Conservation (phyloP, 1,140 invertebrate genomes). For the Diabrotica virgifera region DNA sequence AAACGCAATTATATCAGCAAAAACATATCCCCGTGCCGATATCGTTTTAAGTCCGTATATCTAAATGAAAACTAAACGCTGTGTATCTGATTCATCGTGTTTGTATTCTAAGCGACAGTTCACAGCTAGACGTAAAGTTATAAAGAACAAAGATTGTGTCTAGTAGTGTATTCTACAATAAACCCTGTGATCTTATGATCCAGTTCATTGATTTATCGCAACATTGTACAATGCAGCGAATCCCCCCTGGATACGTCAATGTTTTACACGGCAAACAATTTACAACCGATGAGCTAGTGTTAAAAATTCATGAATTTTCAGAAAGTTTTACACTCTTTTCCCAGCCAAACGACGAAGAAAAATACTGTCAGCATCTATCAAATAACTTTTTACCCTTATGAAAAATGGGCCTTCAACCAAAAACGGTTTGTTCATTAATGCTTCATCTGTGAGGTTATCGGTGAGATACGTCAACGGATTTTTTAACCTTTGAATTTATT, state of each 20-base stretch:
- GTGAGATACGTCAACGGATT: background rate
- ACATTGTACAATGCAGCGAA: too few relatives aligned
- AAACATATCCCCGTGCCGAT: too few relatives aligned
- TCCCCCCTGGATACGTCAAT: background rate
- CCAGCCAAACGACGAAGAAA: background rate
- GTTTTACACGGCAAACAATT: background rate
- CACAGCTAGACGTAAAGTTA: too few relatives aligned
- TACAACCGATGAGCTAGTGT: background rate
- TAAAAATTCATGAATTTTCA: slow-evolving; percentile 3
- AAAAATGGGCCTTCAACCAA: background rate
- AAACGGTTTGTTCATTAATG: background rate
- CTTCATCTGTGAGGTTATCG: background rate
- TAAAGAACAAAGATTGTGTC: too few relatives aligned
- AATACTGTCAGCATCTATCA: slow-evolving; percentile 2
- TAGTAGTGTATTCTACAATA: too few relatives aligned
- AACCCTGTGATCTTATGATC: too few relatives aligned
- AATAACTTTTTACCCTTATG: background rate
- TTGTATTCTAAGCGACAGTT: too few relatives aligned
- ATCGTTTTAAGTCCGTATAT: too few relatives aligned
- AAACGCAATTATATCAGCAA: too few relatives aligned
- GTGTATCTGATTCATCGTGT: too few relatives aligned
- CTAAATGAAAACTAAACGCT: too few relatives aligned
- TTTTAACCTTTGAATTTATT: slow-evolving; percentile 3
- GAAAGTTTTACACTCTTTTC: background rate
- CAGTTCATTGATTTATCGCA: too few relatives aligned